These are phyloP conservation scores for Noctua fimbriata DNA, from an alignment of 2,888 invertebrate genomes.

Conservation along the genomic window DNA sequence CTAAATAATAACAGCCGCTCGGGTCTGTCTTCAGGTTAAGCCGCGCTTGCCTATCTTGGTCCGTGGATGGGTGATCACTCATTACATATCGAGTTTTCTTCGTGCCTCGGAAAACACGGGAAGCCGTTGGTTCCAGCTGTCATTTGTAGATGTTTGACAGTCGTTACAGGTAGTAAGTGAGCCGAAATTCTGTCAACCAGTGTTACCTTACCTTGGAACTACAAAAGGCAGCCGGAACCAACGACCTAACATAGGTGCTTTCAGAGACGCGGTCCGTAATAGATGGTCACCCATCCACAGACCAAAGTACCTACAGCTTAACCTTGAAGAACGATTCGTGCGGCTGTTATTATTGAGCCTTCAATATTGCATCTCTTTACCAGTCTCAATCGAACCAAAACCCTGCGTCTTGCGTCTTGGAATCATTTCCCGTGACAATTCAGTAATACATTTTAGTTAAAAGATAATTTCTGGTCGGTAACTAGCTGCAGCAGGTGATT, in stretches of 20 bases:
- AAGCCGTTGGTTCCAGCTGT: no score
- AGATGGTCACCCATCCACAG: neutral
- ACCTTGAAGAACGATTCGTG: neutral
- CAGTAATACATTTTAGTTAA: conserved; percentile 43
- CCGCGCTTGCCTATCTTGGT: no score
- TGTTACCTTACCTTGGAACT: no score
- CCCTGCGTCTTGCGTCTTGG: neutral
- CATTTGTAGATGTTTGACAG: no score
- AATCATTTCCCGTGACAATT: conserved; percentile 25
- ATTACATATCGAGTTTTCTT: no score
- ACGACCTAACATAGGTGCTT: neutral
- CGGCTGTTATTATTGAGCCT: neutral
- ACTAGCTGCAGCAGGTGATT: conserved; percentile 62
- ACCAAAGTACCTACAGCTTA: neutral
- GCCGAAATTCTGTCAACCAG: no score
- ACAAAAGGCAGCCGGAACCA: neutral
- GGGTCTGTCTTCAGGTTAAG: no score
- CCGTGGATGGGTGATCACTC: no score
- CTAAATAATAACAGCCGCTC: no score
- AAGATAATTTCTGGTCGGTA: conserved; percentile 45
- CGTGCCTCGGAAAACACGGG: no score
- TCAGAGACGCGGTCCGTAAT: neutral
- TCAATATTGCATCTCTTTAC: neutral
- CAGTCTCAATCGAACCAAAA: neutral
- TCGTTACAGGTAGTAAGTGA: no score